A percentile compares a stretch with the other conserved stretches of the same genome.
phyloP scores from a whole-genome alignment of 2,797 vertebrate genomes.

The Tenualosa ilisha region DNA sequence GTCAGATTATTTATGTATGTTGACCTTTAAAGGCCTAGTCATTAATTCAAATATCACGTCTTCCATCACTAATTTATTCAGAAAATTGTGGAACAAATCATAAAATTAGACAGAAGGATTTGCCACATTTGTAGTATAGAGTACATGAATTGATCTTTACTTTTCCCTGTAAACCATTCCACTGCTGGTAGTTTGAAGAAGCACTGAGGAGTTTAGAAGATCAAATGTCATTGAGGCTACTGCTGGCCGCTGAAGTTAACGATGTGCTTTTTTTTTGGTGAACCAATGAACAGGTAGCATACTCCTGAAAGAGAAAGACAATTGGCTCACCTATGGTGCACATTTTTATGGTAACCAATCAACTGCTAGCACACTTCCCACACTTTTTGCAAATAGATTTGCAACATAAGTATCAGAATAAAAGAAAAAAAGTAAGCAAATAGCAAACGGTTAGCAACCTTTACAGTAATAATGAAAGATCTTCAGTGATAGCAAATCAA shows the following conservation, averaged over 20 bases:
- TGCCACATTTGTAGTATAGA: not conserved
- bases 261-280: no score
- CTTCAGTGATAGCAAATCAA: no score
- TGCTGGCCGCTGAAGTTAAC: not conserved
- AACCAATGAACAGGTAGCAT: no score
- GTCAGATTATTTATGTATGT: constrained; percentile 1
- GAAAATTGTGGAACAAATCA: not conserved
- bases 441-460: no score
- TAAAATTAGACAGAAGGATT: constrained; percentile 3
- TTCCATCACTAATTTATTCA: not conserved
- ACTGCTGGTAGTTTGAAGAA: not conserved
- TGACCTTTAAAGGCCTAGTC: constrained; percentile 15
- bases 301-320: no score
- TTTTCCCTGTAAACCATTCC: not conserved
- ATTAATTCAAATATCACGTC: constrained; percentile 14
- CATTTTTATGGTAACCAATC: no score
- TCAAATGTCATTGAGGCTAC: not conserved
- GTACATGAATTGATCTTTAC: not conserved
- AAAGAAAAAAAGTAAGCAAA: no score
- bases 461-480: no score
- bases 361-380: no score
- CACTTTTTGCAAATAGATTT: no score
- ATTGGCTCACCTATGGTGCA: no score
- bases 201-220: not conserved
- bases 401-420: no score